Evolutionary conservation across 2,113 vertebrate genomes (phyloP), one percentile per base, ranked within the genome.

Genomic region (Pontoporia blainvillei): DNA sequence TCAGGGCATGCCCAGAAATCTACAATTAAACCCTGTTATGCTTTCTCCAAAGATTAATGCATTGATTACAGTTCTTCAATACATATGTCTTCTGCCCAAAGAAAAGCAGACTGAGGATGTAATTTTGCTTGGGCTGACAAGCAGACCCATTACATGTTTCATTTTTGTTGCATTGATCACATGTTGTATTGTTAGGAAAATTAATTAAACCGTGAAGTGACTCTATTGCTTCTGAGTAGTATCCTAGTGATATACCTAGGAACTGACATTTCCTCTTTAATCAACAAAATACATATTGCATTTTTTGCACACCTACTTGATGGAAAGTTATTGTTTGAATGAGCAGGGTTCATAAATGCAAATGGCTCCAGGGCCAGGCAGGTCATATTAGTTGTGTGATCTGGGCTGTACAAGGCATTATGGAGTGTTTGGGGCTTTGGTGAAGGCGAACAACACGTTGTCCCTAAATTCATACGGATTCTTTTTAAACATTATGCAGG

Each of bases 181-280:
- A 64, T 73, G 12, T 73, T 92, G 90, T 89, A 8, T 92, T 92
- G 44, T 83, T 92, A 84, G 94, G 87, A 90, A 86, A 94, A 81
- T 64, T 73, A 79, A 96, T 86, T 94, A 78, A 90, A 85, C n/a
- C 69, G n/a, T 81, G 66, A 89, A 87, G 41, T 76, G 36, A 93
- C 14, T 34, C 23, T 14, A 14, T 21, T 88, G 57, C 41, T 67
- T 93, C 21, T 49, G 23, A 81, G 27, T 79, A 69, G 34, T 54
- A 81, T 41, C 23, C 69, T 10, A 44, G 10, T 6, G n/a, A 41
- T 39, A 44, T 23, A 61, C 34, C 15, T 67, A 36, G 52, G 49
- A 94, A 59, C 3, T 79, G 5, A 29, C 25, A 67, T 57, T 86
- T 86, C 3, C 14, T 84, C 39, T 73, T 93, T 83, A 78, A 44